Conservation (phyloP, 2,797 vertebrate genomes). For the Chelon auratus region DNA sequence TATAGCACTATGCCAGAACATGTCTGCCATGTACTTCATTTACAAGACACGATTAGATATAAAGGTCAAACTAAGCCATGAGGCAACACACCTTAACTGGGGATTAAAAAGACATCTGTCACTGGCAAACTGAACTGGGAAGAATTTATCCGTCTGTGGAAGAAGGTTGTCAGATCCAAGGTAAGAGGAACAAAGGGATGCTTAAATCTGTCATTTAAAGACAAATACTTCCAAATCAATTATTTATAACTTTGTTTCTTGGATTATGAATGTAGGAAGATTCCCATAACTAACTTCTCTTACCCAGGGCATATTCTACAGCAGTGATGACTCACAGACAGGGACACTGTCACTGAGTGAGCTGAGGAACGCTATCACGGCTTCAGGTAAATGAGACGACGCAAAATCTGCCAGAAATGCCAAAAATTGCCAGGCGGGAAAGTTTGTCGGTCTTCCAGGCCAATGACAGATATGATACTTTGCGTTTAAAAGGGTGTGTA, state of each 20-base stretch:
- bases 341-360: constrained; percentile 67
- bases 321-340: constrained; percentile 56
- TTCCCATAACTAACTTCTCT: neutral
- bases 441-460: no score
- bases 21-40: neutral
- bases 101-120: constrained; percentile 2
- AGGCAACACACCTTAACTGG: neutral
- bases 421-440: no score
- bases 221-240: neutral
- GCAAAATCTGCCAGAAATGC: no score
- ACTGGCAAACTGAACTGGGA: constrained; percentile 11
- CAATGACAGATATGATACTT: no score
- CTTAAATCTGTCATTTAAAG: neutral
- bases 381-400: constrained; percentile 52
- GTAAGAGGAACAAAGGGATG: neutral
- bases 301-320: constrained; percentile 70
- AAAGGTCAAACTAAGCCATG: neutral
- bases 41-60: no score
- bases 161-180: neutral
- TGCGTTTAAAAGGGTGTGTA: no score
- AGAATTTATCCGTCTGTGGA: constrained; percentile 13
- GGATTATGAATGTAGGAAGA: neutral
- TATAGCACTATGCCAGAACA: constrained; percentile 2
- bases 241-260: neutral
- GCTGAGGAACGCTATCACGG: constrained; percentile 65